Conservation (phyloP, 1,140 invertebrate genomes). For the Drosophila nigrodunni region DNA sequence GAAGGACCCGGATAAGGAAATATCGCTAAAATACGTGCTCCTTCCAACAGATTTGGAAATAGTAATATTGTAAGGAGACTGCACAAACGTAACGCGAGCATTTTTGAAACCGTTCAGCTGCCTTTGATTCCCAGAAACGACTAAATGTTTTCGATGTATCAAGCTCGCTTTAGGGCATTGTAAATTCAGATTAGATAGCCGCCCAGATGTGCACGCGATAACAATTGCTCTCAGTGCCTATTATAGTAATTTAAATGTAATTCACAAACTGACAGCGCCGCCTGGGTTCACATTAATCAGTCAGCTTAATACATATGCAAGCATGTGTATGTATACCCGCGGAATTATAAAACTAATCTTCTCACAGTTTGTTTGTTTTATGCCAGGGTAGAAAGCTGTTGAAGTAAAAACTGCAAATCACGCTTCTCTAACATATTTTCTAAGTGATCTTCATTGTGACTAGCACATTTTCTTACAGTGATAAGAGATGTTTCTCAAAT, state of each 20-base stretch:
- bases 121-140: conserved; percentile 12
- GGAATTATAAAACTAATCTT: too few relatives aligned
- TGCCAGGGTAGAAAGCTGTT: background rate
- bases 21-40: conserved; percentile 68
- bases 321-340: background rate
- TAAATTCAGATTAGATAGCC: conserved; percentile 20
- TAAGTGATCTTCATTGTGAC: too few relatives aligned
- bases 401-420: background rate
- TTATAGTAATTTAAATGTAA: conserved; percentile 35
- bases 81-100: conserved; percentile 32
- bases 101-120: conserved; percentile 11
- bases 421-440: background rate
- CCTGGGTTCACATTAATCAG: background rate
- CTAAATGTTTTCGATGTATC: conserved; percentile 25
- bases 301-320: background rate
- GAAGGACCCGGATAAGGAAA: conserved; percentile 74
- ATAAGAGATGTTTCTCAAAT: too few relatives aligned
- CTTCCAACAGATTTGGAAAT: conserved; percentile 35
- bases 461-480: too few relatives aligned
- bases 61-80: conserved; percentile 4
- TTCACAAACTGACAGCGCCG: background rate
- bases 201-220: conserved; percentile 52
- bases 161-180: background rate
- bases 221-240: conserved; percentile 38
- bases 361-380: too few relatives aligned